Base-by-base conservation (phyloP, 2,888 invertebrate genomes). In the Patella ulyssiponensis region DNA sequence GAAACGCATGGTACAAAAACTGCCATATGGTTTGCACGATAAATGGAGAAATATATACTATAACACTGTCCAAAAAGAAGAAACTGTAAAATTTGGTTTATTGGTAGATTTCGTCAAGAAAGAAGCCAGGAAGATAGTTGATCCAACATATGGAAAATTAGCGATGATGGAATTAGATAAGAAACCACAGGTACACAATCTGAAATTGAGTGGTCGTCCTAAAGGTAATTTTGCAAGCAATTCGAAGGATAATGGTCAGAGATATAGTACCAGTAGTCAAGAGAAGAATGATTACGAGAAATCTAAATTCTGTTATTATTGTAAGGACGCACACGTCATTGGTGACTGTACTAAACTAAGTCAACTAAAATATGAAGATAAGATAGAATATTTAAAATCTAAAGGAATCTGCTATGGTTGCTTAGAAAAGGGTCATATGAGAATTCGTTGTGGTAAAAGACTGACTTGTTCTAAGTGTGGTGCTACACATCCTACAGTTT, bases 361-460 rank as follows among this genome's bases (percentile, higher is more conserved):
- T 23, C 33, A 17, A 27, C 23, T 70, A 15, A 12, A 5, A 74
- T 23, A 58, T 74, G 52, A 58, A 56, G 74, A 74, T 20, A 52
- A 52, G 14, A 73, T 73, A n/a, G 23, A 52, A 7, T 73, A 51
- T 73, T n/a, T 73, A 5, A 73, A 33, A 33, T 9, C n/a, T 17
- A 56, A 64, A 27, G 74, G 74, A 7, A 23, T 74, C 14, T 74
- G 74, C 33, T 74, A 54, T 64, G 74, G 58, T 7, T 74, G 27
- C 27, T 27, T 74, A 7, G 23, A 56, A 11, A 74, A 74, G 23
- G 74, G 74, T 7, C 74, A 74, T 27, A 52, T 54, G 17, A 58
- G 17, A 58, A 5, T 20, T 11, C 17, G 4, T n/a, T 58, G 58
- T 14, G 20, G 14, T n/a, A 23, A 12, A 12, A 17, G 17, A 64